Percentiles rank a stretch among this genome's conserved stretches.
These are phyloP conservation scores for Uloborus diversus DNA, from an alignment of 1,140 invertebrate species.

Conservation along the genomic window DNA sequence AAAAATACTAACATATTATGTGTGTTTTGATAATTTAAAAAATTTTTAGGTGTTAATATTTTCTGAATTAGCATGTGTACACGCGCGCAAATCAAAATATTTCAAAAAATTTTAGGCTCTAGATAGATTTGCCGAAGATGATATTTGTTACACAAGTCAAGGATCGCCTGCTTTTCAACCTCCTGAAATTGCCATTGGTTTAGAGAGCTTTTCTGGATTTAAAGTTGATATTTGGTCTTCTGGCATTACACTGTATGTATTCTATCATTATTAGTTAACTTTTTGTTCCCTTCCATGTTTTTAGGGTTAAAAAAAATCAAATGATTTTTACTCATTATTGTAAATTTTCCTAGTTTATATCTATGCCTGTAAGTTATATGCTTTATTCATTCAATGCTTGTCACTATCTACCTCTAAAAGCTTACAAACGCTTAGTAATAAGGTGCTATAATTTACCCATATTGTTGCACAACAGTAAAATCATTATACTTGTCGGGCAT, in stretches of 20 bases:
- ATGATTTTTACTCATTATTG: background rate
- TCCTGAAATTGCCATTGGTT: constrained; percentile 97
- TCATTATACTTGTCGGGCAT: too few species aligned
- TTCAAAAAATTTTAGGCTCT: constrained; percentile 45
- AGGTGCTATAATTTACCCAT: too few species aligned
- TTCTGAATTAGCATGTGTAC: too few species aligned
- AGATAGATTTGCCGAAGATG: constrained; percentile 56
- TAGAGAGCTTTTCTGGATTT: constrained; percentile 89
- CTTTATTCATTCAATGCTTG: too few species aligned
- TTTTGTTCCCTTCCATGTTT: background rate
- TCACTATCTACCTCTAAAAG: too few species aligned
- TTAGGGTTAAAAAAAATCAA: background rate
- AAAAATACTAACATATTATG: too few species aligned
- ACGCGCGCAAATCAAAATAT: background rate
- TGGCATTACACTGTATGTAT: constrained; percentile 90
- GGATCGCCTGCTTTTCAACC: constrained; percentile 98
- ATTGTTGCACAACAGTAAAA: too few species aligned
- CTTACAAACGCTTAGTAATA: too few species aligned
- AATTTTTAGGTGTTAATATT: too few species aligned
- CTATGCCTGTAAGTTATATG: too few species aligned
- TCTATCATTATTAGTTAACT: background rate
- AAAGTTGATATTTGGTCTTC: constrained; percentile 98
- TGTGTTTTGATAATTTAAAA: too few species aligned
- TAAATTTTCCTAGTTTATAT: too few species aligned
- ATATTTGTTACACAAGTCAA: constrained; percentile 81